Percentiles rank a stretch among this genome's conserved stretches.
These are phyloP conservation scores for Anguilla pacifica DNA, from an alignment of 2,797 vertebrate species.

Conservation along the genomic window DNA sequence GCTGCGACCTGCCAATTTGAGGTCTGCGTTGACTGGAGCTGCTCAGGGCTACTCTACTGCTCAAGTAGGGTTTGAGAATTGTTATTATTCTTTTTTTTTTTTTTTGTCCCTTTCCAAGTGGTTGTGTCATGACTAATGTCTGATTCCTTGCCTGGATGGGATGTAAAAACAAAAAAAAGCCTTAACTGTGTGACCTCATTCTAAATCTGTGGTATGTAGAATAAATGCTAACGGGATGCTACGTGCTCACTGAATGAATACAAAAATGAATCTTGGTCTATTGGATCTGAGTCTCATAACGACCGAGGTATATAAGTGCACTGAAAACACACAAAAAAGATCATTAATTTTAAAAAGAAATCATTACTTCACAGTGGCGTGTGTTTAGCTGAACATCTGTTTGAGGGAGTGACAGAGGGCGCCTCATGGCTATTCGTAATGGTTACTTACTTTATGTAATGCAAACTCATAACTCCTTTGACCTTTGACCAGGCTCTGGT, in stretches of 20 bases:
- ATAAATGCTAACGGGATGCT: not conserved
- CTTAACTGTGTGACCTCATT: conserved; percentile 44
- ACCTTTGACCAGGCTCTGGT: not conserved
- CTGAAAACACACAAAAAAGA: not conserved
- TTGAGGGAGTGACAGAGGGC: conserved; percentile 8
- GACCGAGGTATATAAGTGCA: not conserved
- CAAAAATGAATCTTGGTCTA: conserved; percentile 23
- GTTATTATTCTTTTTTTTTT: not conserved
- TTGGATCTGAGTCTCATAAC: not conserved
- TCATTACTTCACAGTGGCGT: not conserved
- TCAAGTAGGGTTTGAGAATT: not conserved
- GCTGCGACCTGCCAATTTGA: conserved; percentile 29
- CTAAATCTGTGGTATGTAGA: not conserved
- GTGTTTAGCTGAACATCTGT: conserved; percentile 45
- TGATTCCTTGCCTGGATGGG: conserved; percentile 18
- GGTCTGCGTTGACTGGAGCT: conserved; percentile 33
- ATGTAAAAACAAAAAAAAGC: conserved; percentile 30
- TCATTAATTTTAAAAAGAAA: not conserved
- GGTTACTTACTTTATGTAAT: not conserved
- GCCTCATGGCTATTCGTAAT: conserved; percentile 17
- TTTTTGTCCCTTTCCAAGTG: conserved; percentile 29
- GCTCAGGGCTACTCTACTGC: conserved; percentile 21
- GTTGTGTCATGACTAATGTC: conserved; percentile 29
- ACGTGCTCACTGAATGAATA: conserved; percentile 19
- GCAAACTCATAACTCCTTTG: not conserved